Conservation (phyloP, 2,797 vertebrate species). For the Cephalopachus bancanus region DNA sequence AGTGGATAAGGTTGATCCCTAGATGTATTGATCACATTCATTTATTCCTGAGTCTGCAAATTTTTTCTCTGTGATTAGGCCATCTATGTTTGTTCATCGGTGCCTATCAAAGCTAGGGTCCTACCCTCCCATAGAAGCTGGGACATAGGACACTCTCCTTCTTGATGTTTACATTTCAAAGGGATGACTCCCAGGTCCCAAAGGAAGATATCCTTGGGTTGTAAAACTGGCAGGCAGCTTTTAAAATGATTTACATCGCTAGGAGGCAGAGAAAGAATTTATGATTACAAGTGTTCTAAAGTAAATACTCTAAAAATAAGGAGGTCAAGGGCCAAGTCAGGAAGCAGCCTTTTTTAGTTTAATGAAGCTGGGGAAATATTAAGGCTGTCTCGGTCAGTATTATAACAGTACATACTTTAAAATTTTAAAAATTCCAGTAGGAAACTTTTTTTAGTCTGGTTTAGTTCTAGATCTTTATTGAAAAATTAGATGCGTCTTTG, state of each 20-base stretch:
- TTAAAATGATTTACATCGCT: conserved; percentile 60
- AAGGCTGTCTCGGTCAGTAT: not conserved
- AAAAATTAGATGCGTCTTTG: conserved; percentile 14
- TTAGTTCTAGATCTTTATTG: conserved; percentile 40
- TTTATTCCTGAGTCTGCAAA: not conserved
- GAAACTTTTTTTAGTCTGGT: not conserved
- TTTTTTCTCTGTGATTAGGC: not conserved
- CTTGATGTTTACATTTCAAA: conserved; percentile 8
- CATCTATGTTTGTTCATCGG: conserved; percentile 20
- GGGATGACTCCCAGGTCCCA: not conserved
- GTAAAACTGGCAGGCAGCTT: conserved; percentile 23
- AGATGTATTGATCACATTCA: not conserved
- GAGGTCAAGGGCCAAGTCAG: not conserved
- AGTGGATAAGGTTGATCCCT: not conserved
- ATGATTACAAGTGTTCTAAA: conserved; percentile 5
- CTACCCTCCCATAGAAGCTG: not conserved
- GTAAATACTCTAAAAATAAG: not conserved
- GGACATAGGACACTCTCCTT: not conserved
- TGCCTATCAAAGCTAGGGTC: not conserved
- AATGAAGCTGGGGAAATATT: not conserved
- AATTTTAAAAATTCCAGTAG: not conserved
- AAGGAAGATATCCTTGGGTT: not conserved
- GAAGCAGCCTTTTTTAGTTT: not conserved
- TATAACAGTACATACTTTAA: not conserved
- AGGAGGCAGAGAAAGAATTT: conserved; percentile 15